These are phyloP conservation scores for Perca flavescens DNA, from an alignment of 2,113 vertebrate species.

Conservation along the genomic window DNA sequence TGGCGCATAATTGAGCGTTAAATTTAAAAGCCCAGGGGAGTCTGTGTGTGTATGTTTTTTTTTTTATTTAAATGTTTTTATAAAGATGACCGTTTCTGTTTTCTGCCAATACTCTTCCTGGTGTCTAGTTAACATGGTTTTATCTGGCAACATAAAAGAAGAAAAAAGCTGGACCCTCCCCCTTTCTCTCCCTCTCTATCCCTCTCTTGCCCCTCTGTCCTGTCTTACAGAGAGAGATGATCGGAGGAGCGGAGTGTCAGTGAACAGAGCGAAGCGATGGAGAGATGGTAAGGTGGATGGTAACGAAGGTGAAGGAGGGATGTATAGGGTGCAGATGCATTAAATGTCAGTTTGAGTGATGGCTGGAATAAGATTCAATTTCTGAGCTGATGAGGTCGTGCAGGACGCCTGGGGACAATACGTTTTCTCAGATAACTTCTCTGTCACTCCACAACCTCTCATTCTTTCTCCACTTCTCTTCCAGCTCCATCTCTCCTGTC, in stretches of 20 bases:
- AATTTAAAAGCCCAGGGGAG: slow-evolving; percentile 45
- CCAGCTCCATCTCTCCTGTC: slow-evolving; percentile 86
- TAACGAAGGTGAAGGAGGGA: slow-evolving; percentile 44
- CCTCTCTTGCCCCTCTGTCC: slow-evolving; percentile 60
- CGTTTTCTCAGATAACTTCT: slow-evolving; percentile 65
- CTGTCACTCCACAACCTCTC: slow-evolving; percentile 40
- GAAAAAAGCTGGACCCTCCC: slow-evolving; percentile 62
- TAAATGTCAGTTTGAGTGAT: slow-evolving; percentile 74
- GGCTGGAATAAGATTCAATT: slow-evolving; percentile 57
- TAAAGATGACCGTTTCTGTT: slow-evolving; percentile 50
- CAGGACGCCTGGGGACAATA: slow-evolving; percentile 39
- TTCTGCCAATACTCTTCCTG: slow-evolving; percentile 37
- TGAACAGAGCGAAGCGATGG: slow-evolving; percentile 87
- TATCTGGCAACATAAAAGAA: slow-evolving; percentile 63
- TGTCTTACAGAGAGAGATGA: slow-evolving; percentile 81
- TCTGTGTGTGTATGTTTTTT: slow-evolving; percentile 3
- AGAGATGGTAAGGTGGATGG: slow-evolving; percentile 85
- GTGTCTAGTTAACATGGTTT: slow-evolving; percentile 68
- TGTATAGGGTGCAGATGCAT: slow-evolving; percentile 51
- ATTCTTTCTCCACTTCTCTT: slow-evolving; percentile 48
- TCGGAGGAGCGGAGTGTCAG: slow-evolving; percentile 79
- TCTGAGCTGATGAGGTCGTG: slow-evolving; percentile 53
- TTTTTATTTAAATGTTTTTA: not conserved
- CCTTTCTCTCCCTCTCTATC: slow-evolving; percentile 38
- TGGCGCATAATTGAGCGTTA: slow-evolving; percentile 57